Conservation (phyloP, 2,113 vertebrate genomes). For the Pungitius pungitius region DNA sequence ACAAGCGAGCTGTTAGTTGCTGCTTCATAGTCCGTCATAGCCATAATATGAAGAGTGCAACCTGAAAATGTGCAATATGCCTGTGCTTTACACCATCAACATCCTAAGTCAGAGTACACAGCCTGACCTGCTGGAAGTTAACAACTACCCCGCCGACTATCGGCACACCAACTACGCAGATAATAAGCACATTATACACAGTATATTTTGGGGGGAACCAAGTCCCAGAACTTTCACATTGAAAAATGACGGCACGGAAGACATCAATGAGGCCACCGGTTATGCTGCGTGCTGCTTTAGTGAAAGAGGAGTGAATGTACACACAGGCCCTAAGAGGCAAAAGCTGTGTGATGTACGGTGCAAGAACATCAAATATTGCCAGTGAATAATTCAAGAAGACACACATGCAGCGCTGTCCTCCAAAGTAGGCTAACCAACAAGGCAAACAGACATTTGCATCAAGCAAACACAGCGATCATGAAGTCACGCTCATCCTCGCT, state of each 20-base stretch:
- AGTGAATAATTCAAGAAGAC: slow-evolving; percentile 65
- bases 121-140: slow-evolving; percentile 30
- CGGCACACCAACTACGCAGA: slow-evolving; percentile 55
- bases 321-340: slow-evolving; percentile 6
- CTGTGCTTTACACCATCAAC: too few species aligned
- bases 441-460: slow-evolving; percentile 70
- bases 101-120: slow-evolving; percentile 27
- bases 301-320: not conserved
- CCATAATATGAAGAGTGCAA: not conserved
- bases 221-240: slow-evolving; percentile 68
- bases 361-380: slow-evolving; percentile 53
- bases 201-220: slow-evolving; percentile 55
- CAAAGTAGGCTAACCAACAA: slow-evolving; percentile 61
- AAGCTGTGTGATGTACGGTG: slow-evolving; percentile 27
- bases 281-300: not conserved
- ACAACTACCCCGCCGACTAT: slow-evolving; percentile 40
- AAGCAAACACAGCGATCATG: slow-evolving; percentile 60
- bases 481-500: slow-evolving; percentile 52
- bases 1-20: not conserved
- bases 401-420: slow-evolving; percentile 29
- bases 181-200: slow-evolving; percentile 58
- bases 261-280: slow-evolving; percentile 44
- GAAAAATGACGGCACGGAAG: slow-evolving; percentile 56
- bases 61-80: too few species aligned
- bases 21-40: not conserved